Conservation (phyloP, 2,113 vertebrate species). For the Tamias sibiricus region DNA sequence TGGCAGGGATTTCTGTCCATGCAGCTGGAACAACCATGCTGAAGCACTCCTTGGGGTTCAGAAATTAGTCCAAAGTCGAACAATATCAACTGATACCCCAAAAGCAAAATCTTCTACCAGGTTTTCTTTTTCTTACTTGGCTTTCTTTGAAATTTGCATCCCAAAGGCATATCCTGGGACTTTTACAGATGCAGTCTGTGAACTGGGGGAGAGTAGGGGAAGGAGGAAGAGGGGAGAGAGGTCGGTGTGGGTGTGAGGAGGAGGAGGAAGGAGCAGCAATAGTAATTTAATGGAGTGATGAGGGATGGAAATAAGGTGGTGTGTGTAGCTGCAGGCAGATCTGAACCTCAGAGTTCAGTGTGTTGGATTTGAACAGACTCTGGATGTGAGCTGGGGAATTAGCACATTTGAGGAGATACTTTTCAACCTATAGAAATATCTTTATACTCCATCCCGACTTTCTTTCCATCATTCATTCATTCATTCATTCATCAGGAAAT, state of each 20-base stretch:
- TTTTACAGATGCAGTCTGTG: background rate
- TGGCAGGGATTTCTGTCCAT: background rate
- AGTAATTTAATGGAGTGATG: background rate
- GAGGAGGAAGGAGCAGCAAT: too few species aligned
- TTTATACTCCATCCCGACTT: background rate
- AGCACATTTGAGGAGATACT: background rate
- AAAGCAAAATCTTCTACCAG: background rate
- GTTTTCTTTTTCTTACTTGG: background rate
- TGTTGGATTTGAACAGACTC: background rate
- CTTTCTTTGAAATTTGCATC: background rate
- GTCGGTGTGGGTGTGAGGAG: background rate
- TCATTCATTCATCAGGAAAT: background rate
- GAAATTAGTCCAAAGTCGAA: background rate
- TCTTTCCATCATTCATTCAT: background rate
- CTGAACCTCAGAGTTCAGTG: accelerated
- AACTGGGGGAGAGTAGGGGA: background rate
- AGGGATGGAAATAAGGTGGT: background rate
- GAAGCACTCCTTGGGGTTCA: background rate
- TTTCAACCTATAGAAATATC: background rate
- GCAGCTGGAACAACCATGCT: background rate
- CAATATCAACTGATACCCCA: background rate
- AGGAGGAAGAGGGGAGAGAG: background rate
- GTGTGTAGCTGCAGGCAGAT: background rate
- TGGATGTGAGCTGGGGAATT: background rate
- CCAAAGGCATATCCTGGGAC: background rate